phyloP scores from a whole-genome alignment of 2,888 invertebrate species.

The Dicyrtoma fusca region DNA sequence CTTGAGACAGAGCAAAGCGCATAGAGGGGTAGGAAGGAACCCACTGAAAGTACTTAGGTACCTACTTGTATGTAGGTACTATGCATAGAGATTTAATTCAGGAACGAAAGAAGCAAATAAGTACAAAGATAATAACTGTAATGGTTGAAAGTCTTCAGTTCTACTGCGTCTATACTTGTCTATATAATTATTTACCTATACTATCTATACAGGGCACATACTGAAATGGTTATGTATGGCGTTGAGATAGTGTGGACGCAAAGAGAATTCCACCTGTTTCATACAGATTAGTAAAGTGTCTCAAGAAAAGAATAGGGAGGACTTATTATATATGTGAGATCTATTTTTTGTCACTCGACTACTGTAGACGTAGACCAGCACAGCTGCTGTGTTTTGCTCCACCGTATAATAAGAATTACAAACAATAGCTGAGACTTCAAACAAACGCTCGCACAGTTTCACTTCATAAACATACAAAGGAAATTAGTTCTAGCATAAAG shows the following conservation, averaged over 20 bases:
- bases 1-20: too few relatives aligned
- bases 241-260: too few relatives aligned
- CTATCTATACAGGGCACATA: neutral
- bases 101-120: too few relatives aligned
- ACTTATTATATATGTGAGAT: conserved; percentile 9
- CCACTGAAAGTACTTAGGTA: too few relatives aligned
- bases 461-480: conserved; percentile 17
- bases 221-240: too few relatives aligned
- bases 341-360: conserved; percentile 8
- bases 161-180: neutral
- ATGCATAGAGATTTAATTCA: too few relatives aligned
- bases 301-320: neutral
- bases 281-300: conserved; percentile 9
- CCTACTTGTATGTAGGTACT: too few relatives aligned
- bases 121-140: too few relatives aligned
- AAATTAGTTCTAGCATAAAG: conserved; percentile 7
- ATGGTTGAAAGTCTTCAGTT: neutral
- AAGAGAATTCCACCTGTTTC: conserved; percentile 9
- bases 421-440: conserved; percentile 18
- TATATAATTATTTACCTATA: neutral
- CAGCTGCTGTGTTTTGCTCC: neutral
- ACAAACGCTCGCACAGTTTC: conserved; percentile 8
- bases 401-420: conserved; percentile 9
- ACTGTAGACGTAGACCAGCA: neutral
- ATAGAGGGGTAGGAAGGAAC: too few relatives aligned